phyloP scores from a whole-genome alignment of 1,140 invertebrate genomes.

The Temnothorax longispinosus region DNA sequence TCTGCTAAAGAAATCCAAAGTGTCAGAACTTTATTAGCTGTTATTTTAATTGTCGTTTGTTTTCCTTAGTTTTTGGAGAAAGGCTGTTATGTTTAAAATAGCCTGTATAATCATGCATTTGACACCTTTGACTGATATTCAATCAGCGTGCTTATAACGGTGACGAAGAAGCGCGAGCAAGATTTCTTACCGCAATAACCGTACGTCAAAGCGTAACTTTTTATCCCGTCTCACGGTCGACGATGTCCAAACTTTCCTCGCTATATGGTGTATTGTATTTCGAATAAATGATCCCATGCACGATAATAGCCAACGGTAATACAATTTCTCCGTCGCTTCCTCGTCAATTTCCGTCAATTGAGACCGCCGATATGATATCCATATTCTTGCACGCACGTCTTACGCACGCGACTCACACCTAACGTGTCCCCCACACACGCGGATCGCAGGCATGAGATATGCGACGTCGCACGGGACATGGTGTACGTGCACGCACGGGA shows the following conservation, averaged over 20 bases:
- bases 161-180: conserved; percentile 14
- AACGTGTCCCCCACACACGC: neutral
- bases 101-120: conserved; percentile 8
- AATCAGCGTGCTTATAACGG: neutral
- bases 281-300: neutral
- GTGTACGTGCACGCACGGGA: neutral
- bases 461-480: neutral
- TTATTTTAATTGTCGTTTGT: neutral
- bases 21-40: neutral
- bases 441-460: neutral
- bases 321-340: conserved; percentile 26
- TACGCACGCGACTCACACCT: conserved; percentile 8
- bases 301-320: conserved; percentile 11
- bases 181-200: conserved; percentile 24
- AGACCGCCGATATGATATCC: neutral
- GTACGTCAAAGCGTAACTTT: conserved; percentile 11
- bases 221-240: neutral
- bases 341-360: conserved; percentile 26
- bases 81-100: neutral
- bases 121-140: conserved; percentile 24
- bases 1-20: neutral
- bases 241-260: neutral
- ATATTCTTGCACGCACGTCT: neutral
- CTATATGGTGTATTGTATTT: neutral
- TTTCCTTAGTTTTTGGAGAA: neutral